Base-by-base conservation (phyloP, 2,113 vertebrate species). In the Anarhynchus alexandrinus region DNA sequence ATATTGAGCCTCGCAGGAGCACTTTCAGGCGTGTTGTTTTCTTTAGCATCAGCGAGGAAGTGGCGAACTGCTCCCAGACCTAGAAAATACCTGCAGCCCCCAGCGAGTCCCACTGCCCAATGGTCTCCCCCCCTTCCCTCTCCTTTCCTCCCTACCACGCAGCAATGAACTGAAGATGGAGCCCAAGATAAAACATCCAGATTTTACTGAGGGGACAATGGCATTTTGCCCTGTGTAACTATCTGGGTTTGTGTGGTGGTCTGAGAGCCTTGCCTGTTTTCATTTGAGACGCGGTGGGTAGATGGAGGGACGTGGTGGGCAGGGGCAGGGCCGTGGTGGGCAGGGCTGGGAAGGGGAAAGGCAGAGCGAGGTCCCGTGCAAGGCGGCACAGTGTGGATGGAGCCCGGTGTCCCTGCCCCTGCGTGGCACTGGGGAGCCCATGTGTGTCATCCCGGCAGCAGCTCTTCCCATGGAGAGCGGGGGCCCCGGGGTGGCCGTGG, bases 71-170 rank as follows among this genome's bases (percentile, higher is more conserved):
- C 57, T 91, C 82, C 89, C 91, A 89, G 66, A 55, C 47, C 43
- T 58, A 94, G 76, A 87, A 85, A 87, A 89, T 70, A 80, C 82
- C 66, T 54, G 65, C 29, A 66, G 47, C 34, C 62, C 42, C 29
- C 61, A 69, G 78, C 0, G 1, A 82, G 27, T 65, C 71, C 2
- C 1, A 1, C 69, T 40, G 45, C 57, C 34, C 0, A 0, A 49
- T 17, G 47, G 49, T 57, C 77, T 89, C 49, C 73, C 78, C 29
- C 55, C 36, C 26, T 38, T 59, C 30, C 34, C 30, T 59, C 15
- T 9, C 40, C 57, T 47, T 69, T 40, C 40, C 42, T 88, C 8
- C 4, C 64, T 62, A 74, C 29, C n/a, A 51, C 0, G 2, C 29
- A 74, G 36, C 36, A 59, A 15, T 67, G 77, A 85, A 84, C 66